Percentiles rank a stretch among this genome's conserved stretches.
phyloP scores from a whole-genome alignment of 2,888 invertebrate genomes.

The Drosophila prostipennis region DNA sequence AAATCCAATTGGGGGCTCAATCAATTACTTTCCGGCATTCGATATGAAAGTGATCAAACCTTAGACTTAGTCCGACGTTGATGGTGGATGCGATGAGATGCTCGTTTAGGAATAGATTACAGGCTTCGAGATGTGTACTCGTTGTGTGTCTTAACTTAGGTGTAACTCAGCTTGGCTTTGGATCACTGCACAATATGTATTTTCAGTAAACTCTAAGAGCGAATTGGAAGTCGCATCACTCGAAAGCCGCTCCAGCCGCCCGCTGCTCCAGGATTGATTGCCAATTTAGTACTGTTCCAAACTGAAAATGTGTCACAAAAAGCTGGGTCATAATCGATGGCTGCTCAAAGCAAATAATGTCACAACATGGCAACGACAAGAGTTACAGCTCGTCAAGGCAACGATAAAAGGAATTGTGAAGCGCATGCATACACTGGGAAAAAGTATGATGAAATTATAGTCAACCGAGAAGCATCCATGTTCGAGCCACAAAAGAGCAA shows the following conservation, averaged over 20 bases:
- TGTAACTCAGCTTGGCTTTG: slow-evolving; percentile 69
- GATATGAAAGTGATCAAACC: slow-evolving; percentile 30
- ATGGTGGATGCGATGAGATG: slow-evolving; percentile 14
- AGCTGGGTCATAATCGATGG: slow-evolving; percentile 38
- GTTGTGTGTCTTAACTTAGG: slow-evolving; percentile 40
- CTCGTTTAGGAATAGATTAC: slow-evolving; percentile 1
- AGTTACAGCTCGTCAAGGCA: slow-evolving; percentile 27
- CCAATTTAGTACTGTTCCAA: slow-evolving; percentile 61
- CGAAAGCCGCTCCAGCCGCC: slow-evolving; percentile 21
- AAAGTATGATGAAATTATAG: background rate
- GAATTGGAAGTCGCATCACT: slow-evolving; percentile 30
- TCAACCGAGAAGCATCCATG: background rate
- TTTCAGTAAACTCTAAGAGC: slow-evolving; percentile 31
- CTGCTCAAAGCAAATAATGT: slow-evolving; percentile 20
- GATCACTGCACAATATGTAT: slow-evolving; percentile 60
- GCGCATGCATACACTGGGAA: slow-evolving; percentile 36
- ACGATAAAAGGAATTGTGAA: slow-evolving; percentile 19
- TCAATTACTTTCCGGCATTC: slow-evolving; percentile 74
- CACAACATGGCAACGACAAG: slow-evolving; percentile 24
- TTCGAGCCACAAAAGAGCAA: background rate
- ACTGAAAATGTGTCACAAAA: slow-evolving; percentile 63
- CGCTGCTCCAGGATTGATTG: slow-evolving; percentile 37
- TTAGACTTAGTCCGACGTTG: slow-evolving; percentile 19
- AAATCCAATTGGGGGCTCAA: slow-evolving; percentile 77
- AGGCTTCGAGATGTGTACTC: slow-evolving; percentile 5